Evolutionary conservation across 2,888 invertebrate genomes (phyloP), one percentile per base, ranked within the genome.

Genomic region (Cylindroiulus punctatus): DNA sequence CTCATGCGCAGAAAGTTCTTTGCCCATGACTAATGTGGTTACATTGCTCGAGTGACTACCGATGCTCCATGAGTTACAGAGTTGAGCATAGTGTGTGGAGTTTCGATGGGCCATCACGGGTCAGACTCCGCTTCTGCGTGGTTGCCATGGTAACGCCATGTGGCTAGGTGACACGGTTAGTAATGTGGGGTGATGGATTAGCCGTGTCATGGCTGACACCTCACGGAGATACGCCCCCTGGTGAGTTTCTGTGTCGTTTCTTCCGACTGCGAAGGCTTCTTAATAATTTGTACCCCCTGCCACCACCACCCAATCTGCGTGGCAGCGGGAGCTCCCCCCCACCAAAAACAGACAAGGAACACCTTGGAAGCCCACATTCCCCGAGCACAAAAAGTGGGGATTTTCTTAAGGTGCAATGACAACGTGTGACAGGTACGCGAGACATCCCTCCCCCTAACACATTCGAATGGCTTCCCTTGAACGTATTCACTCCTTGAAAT

Each of bases 171-270:
- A 65, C 65, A 65, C 26, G 57, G 57, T 1, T 30, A n/a, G 17
- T 44, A 36, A 30, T 83, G n/a, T 84, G 26, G 44, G 52, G 52
- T 47, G 84, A 84, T 84, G 84, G 84, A 84, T 84, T 84, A 84
- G 42, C 44, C 30, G 84, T 84, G 84, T 84, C 84, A 84, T 84
- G 84, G 32, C 84, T 84, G 84, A 84, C 84, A 84, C 84, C 84
- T 84, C 52, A 84, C 19, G 44, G 65, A 83, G 84, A 44, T 84
- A 84, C 52, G 47, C 44, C 84, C 26, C 84, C 84, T 84, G 84
- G 84, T 47, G 84, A 84, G 84, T 84, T 84, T 84, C 84, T 84
- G 44, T 44, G 84, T 84, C 84, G 32, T 47, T 84, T 84, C 84
- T 84, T 84, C 52, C 52, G 47, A 84, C 84, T 44, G 84, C 32